A percentile compares a stretch with the other conserved stretches of the same genome.
phyloP scores from a whole-genome alignment of 2,113 vertebrate genomes.

The Pangasianodon gigas region DNA sequence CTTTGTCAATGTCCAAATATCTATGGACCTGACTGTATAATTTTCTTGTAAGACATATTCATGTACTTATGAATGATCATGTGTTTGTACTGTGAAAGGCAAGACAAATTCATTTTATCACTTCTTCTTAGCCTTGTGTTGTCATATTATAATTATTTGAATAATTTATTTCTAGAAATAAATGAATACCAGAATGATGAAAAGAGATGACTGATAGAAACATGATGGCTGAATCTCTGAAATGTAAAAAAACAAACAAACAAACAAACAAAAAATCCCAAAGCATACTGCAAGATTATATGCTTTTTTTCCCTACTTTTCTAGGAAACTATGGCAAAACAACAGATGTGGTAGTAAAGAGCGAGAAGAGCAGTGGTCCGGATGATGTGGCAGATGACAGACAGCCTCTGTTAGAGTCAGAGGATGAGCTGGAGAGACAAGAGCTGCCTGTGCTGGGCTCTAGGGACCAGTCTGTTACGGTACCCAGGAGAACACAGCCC shows the following conservation, averaged over 20 bases:
- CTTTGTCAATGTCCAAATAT: background rate
- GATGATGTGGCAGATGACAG: slow-evolving; percentile 67
- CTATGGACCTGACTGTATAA: background rate
- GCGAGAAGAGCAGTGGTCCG: slow-evolving; percentile 65
- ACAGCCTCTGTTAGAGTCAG: slow-evolving; percentile 71
- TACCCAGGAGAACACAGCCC: slow-evolving; percentile 73
- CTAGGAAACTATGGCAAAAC: slow-evolving; percentile 86
- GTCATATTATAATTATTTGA: background rate
- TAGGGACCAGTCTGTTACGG: slow-evolving; percentile 73
- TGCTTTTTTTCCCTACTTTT: background rate
- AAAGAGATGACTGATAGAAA: background rate
- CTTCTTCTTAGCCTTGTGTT: background rate
- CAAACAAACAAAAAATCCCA: background rate
- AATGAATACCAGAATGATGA: background rate
- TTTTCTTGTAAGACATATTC: background rate
- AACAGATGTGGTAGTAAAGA: slow-evolving; percentile 65
- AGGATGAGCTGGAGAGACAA: slow-evolving; percentile 70
- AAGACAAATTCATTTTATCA: background rate
- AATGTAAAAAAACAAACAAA: background rate
- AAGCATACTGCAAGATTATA: background rate
- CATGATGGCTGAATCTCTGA: background rate
- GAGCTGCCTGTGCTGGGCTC: slow-evolving; percentile 64
- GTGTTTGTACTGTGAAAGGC: background rate
- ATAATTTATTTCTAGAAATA: background rate
- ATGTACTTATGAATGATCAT: background rate